phyloP scores from a whole-genome alignment of 2,888 invertebrate species.

The Candidula unifasciata region DNA sequence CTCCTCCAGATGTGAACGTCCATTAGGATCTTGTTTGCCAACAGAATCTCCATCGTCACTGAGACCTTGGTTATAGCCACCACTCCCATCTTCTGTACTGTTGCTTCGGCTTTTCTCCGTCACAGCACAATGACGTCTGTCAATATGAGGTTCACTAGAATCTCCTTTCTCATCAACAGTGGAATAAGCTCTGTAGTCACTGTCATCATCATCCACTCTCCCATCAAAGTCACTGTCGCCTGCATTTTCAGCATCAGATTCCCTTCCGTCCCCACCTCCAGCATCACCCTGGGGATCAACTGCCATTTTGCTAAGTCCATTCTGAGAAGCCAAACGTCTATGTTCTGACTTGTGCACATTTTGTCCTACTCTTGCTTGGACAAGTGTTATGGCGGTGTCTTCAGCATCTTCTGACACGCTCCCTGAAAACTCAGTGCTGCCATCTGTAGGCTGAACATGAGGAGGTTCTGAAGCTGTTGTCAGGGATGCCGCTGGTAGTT shows the following conservation, averaged over 20 bases:
- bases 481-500: neutral
- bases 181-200: constrained; percentile 35
- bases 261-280: neutral
- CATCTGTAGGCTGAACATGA: constrained; percentile 19
- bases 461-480: neutral
- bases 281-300: no score
- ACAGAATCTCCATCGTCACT: constrained; percentile 2
- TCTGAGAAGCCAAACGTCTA: neutral
- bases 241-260: neutral
- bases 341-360: neutral
- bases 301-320: no score
- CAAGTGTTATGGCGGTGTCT: constrained; percentile 5
- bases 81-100: constrained; percentile 34
- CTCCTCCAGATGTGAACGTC: neutral
- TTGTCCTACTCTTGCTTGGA: constrained; percentile 18
- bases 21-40: neutral
- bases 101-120: neutral
- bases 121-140: neutral
- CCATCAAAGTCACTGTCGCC: constrained; percentile 27
- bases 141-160: neutral
- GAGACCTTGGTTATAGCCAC: neutral
- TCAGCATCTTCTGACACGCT: constrained; percentile 17
- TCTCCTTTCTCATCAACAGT: constrained; percentile 34
- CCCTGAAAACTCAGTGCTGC: constrained; percentile 14
- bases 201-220: constrained; percentile 34